Conservation (phyloP, 2,888 invertebrate species). For the Andrena hattorfiana region DNA sequence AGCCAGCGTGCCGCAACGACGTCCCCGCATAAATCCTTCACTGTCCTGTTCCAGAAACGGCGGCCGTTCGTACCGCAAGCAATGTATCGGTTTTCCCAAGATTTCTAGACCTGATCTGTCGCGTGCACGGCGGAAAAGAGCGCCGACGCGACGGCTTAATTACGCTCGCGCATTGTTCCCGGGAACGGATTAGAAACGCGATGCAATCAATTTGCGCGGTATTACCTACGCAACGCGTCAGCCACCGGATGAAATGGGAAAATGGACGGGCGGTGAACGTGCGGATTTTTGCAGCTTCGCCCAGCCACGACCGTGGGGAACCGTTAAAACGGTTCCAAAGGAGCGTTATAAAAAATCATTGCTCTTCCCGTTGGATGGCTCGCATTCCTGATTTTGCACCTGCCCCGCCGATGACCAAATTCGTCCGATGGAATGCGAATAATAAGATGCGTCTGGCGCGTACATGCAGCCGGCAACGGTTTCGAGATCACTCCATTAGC, state of each 20-base stretch:
- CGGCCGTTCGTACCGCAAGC: not conserved
- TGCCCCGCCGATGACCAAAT: constrained; percentile 29
- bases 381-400: constrained; percentile 57
- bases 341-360: constrained; percentile 59
- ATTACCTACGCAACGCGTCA: constrained; percentile 18
- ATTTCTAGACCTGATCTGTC: constrained; percentile 33
- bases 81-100: constrained; percentile 21
- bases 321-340: constrained; percentile 61
- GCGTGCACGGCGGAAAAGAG: constrained; percentile 10
- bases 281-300: constrained; percentile 37
- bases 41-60: constrained; percentile 5
- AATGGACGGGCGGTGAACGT: not conserved
- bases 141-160: constrained; percentile 45
- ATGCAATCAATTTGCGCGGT: constrained; percentile 41
- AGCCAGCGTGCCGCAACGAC: not conserved
- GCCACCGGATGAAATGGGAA: constrained; percentile 8
- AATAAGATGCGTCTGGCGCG: constrained; percentile 9
- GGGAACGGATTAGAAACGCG: constrained; percentile 30
- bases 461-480: not conserved
- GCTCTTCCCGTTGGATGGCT: constrained; percentile 57
- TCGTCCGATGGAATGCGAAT: constrained; percentile 31
- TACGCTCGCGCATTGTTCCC: constrained; percentile 42
- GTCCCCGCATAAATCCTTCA: not conserved
- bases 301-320: constrained; percentile 24
- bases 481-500: too few species aligned